Percentiles rank a stretch among this genome's conserved stretches.
phyloP scores from a whole-genome alignment of 2,888 invertebrate genomes.

The Drosophila koepferae region DNA sequence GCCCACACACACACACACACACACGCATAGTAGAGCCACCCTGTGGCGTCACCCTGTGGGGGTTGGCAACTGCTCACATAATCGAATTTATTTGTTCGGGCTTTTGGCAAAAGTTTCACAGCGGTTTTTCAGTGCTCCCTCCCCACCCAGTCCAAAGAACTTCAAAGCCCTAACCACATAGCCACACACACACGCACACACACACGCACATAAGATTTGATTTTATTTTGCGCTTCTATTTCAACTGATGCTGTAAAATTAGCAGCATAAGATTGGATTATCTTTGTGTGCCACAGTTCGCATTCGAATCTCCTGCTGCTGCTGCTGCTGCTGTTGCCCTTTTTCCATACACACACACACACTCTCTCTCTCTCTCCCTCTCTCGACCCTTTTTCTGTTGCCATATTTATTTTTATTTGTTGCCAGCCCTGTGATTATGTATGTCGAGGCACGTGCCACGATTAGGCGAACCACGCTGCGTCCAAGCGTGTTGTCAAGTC shows the following conservation, averaged over 20 bases:
- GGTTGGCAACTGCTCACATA: conserved; percentile 51
- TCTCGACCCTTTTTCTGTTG: conserved; percentile 45
- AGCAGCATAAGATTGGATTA: conserved; percentile 82
- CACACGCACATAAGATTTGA: conserved; percentile 57
- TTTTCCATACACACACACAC: not conserved
- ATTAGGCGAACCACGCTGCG: conserved; percentile 73
- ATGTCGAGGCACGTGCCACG: conserved; percentile 79
- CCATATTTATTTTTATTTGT: conserved; percentile 34
- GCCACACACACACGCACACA: conserved; percentile 15
- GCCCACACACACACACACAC: not conserved
- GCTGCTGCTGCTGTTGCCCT: conserved; percentile 26
- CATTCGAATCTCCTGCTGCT: not conserved
- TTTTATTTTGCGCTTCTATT: conserved; percentile 59
- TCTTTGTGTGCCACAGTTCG: conserved; percentile 61
- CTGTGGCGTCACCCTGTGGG: conserved; percentile 48
- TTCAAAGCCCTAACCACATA: conserved; percentile 64
- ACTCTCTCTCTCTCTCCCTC: not conserved
- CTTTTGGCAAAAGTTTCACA: conserved; percentile 63
- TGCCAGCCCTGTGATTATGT: conserved; percentile 73
- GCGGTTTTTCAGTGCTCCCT: conserved; percentile 59
- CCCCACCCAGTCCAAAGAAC: conserved; percentile 5
- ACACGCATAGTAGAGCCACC: conserved; percentile 1
- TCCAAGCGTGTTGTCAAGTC: conserved; percentile 64
- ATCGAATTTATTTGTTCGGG: conserved; percentile 75
- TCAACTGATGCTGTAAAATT: conserved; percentile 72